These are phyloP conservation scores for Drosophila subquinaria DNA, from an alignment of 2,888 invertebrate species.

Conservation along the genomic window DNA sequence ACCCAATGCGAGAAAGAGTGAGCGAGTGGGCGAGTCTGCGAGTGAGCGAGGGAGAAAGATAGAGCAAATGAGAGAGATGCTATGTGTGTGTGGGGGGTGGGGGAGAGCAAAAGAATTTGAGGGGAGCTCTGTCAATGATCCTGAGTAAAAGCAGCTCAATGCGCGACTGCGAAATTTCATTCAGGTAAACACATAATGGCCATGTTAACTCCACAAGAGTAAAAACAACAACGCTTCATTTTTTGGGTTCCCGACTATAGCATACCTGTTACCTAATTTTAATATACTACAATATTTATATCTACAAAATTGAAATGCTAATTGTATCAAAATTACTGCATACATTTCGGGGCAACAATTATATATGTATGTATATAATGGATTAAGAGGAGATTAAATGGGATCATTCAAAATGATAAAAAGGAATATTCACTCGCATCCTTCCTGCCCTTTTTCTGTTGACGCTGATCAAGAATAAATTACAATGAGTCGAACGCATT, in stretches of 20 bases:
- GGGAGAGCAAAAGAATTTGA: constrained; percentile 21
- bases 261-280: neutral
- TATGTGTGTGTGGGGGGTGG: neutral
- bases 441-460: too few species aligned
- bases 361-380: too few species aligned
- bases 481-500: too few species aligned
- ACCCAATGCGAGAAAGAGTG: constrained; percentile 8
- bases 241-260: neutral
- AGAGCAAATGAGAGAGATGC: neutral
- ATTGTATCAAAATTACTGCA: neutral
- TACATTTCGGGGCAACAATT: neutral
- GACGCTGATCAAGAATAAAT: too few species aligned
- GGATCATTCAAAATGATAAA: too few species aligned
- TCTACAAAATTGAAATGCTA: neutral
- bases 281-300: neutral
- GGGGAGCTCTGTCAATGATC: constrained; percentile 51
- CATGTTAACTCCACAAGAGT: constrained; percentile 47
- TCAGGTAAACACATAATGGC: constrained; percentile 48
- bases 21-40: neutral
- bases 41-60: neutral
- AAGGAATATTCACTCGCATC: too few species aligned
- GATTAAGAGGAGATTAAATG: too few species aligned
- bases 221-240: constrained; percentile 11
- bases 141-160: constrained; percentile 49
- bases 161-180: constrained; percentile 50